phyloP scores from a whole-genome alignment of 2,113 vertebrate species.

The Ailuropoda melanoleuca region DNA sequence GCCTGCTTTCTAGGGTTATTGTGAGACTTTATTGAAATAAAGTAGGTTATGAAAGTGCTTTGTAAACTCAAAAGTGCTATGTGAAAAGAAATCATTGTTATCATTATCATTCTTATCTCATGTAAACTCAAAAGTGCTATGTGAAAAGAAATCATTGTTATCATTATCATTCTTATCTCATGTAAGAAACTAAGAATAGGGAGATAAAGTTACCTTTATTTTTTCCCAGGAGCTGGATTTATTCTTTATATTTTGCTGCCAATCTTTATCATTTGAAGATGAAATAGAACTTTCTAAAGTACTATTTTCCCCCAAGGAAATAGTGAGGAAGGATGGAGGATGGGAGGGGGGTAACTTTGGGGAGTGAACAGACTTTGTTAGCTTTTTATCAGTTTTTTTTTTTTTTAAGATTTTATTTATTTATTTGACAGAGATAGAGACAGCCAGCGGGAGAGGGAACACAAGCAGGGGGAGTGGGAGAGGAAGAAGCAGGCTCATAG shows the following conservation, averaged over 20 bases:
- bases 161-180: neutral
- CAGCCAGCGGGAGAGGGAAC: too few species aligned
- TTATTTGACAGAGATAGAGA: too few species aligned
- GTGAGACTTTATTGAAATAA: neutral
- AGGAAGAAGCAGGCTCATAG: too few species aligned
- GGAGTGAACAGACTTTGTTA: neutral
- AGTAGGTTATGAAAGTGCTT: slow-evolving; percentile 36
- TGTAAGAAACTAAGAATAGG: neutral
- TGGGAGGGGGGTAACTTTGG: neutral
- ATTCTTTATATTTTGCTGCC: slow-evolving; percentile 13
- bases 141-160: neutral
- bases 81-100: neutral
- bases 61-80: neutral
- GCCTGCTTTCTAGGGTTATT: slow-evolving; percentile 11
- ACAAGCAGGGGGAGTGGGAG: too few species aligned
- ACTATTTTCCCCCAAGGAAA: neutral
- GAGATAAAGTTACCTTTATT: neutral
- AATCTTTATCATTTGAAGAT: slow-evolving; percentile 29
- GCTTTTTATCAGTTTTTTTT: neutral
- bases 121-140: neutral
- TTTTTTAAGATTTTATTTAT: too few species aligned
- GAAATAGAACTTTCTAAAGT: slow-evolving; percentile 43
- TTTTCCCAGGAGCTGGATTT: neutral
- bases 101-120: neutral
- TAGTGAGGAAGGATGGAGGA: neutral